A percentile compares a stretch with the other conserved stretches of the same genome.
Conservation (phyloP, 2,113 vertebrate species). For the Corynorhinus townsendii region DNA sequence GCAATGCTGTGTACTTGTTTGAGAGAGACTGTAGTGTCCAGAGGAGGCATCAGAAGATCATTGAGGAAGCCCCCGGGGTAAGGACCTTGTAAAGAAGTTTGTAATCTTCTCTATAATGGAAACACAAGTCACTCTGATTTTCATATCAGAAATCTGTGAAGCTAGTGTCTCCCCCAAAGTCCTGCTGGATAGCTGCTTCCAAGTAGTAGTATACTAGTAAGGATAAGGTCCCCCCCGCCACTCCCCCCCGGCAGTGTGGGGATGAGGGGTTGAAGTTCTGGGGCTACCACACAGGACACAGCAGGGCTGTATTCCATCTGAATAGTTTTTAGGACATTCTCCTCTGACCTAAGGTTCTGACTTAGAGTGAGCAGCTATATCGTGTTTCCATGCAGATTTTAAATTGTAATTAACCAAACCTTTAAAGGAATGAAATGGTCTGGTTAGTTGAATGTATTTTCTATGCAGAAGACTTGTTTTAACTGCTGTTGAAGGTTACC, state of each 20-base stretch:
- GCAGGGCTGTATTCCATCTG: neutral
- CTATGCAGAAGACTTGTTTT: neutral
- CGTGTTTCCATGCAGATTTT: neutral
- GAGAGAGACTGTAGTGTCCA: slow-evolving; percentile 99
- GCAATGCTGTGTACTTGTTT: slow-evolving; percentile 95
- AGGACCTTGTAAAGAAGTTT: slow-evolving; percentile 44
- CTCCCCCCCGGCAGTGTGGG: neutral
- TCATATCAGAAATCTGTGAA: neutral
- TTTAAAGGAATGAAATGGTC: neutral
- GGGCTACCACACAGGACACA: neutral
- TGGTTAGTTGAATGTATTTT: neutral
- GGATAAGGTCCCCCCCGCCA: no score
- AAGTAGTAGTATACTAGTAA: neutral
- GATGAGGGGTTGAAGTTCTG: neutral
- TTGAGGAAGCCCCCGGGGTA: slow-evolving; percentile 97
- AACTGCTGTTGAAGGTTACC: neutral
- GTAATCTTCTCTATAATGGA: neutral
- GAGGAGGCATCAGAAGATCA: slow-evolving; percentile 97
- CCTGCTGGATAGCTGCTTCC: neutral
- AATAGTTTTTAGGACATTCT: neutral
- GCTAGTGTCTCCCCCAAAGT: neutral
- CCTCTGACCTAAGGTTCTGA: neutral
- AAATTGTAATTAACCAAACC: neutral
- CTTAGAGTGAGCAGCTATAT: neutral
- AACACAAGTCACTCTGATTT: neutral